Base-by-base conservation (phyloP, 2,888 invertebrate genomes). In the Tetramorium bicarinatum region DNA sequence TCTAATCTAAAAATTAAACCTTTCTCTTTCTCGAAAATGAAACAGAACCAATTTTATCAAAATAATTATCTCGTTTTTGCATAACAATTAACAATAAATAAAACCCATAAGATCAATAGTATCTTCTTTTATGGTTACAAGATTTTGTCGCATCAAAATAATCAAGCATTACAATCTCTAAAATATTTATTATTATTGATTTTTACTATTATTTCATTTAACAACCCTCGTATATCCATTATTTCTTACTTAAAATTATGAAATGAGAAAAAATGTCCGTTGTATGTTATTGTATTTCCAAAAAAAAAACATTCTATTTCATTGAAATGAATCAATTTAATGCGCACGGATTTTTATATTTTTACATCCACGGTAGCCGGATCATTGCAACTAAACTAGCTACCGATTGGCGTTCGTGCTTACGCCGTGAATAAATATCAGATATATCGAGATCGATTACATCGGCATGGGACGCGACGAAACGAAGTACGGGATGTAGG, bases 401-500 rank as follows among this genome's bases (percentile, higher is more conserved):
- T 11, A 2, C 41, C 15, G 18, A 75, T 15, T 38, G 34, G 18
- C 9, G 62, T 38, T 41, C n/a, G 29, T 25, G 34, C 61, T 34
- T 44, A 34, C 66, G 15, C n/a, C 25, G n/a, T 4, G 15, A 67
- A 77, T 67, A 44, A 67, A 77, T 56, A 54, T 47, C 41, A 38
- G 13, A 25, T 9, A 54, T 9, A 77, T 77, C 41, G n/a, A 47
- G 47, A 76, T 64, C 62, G 62, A 67, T 77, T 67, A 67, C 77
- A 29, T 21, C 34, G 75, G 21, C 13, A 47, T 25, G 34, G 34
- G n/a, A 41, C 52, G 25, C 52, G 52, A 64, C 21, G 66, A n/a
- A 44, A 77, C 67, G n/a, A 38, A 52, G 21, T 34, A 41, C 29
- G 9, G 66, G n/a, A 54, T 52, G 76, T 38, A 67, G 21, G 54